phyloP scores from a whole-genome alignment of 2,888 invertebrate species.

The Drosophila monieri region DNA sequence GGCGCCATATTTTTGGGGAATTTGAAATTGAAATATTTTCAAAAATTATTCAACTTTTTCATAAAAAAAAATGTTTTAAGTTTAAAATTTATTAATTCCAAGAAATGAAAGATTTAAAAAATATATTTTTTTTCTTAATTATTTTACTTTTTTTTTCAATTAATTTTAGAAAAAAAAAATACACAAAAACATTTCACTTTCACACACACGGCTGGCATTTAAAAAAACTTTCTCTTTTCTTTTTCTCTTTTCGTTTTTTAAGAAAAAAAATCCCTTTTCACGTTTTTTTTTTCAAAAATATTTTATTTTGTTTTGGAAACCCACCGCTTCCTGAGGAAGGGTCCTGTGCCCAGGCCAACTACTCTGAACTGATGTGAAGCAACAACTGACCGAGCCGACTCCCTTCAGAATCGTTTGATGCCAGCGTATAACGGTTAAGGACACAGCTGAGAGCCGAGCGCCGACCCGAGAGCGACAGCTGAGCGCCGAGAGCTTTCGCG shows the following conservation, averaged over 20 bases:
- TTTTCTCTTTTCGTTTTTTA: not conserved
- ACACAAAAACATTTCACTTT: not conserved
- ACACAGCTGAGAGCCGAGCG: slow-evolving; percentile 16
- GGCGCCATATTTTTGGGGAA: not conserved
- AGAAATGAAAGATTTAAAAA: not conserved
- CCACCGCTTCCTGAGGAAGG: slow-evolving; percentile 34
- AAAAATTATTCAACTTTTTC: not conserved
- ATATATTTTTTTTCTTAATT: not conserved
- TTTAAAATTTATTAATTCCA: not conserved
- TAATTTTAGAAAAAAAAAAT: not conserved
- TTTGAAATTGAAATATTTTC: not conserved
- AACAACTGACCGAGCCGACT: slow-evolving; percentile 65
- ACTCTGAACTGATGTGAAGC: slow-evolving; percentile 72
- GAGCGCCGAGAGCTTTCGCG: not conserved
- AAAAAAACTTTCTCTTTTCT: not conserved
- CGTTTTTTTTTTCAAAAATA: slow-evolving; percentile 23
- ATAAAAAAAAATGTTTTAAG: not conserved
- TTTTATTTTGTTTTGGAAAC: slow-evolving; percentile 8
- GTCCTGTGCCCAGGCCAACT: slow-evolving; percentile 48
- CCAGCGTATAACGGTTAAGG: slow-evolving; percentile 34
- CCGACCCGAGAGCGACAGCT: slow-evolving; percentile 2
- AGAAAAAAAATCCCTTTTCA: slow-evolving; percentile 1
- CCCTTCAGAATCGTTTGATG: slow-evolving; percentile 43
- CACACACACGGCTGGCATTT: not conserved
- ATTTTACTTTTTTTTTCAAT: too few species aligned